Conservation (phyloP, 2,888 invertebrate species). For the Andrena minutula region DNA sequence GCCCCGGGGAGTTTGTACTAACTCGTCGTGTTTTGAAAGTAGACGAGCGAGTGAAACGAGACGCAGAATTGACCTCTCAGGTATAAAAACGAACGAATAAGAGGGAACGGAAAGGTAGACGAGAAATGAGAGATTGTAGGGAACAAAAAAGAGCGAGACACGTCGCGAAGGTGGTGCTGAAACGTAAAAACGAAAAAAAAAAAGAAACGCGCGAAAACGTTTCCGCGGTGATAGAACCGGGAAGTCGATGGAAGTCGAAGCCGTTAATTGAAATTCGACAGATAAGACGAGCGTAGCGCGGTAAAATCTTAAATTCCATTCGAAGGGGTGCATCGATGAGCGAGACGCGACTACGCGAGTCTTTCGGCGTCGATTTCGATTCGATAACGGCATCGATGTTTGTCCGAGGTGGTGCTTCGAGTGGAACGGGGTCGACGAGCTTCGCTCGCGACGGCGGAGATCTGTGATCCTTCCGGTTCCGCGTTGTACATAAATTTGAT, state of each 20-base stretch:
- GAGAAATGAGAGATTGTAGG: not conserved
- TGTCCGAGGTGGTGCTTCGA: conserved; percentile 39
- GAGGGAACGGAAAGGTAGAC: not conserved
- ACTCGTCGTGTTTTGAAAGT: conserved; percentile 69
- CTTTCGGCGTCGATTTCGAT: conserved; percentile 22
- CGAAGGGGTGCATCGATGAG: conserved; percentile 48
- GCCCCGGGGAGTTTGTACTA: conserved; percentile 72
- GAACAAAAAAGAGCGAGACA: not conserved
- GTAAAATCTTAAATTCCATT: conserved; percentile 16
- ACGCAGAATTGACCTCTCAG: conserved; percentile 27
- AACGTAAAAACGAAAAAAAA: not conserved
- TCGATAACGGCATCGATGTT: not conserved
- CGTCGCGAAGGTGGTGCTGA: conserved; percentile 63
- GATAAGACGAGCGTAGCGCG: conserved; percentile 38
- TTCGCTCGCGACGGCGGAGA: not conserved
- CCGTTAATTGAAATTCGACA: conserved; percentile 27
- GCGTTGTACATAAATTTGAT: conserved; percentile 46
- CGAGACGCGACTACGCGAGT: conserved; percentile 58
- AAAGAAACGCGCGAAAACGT: not conserved
- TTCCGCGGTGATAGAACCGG: conserved; percentile 4
- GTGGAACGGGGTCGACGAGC: conserved; percentile 1
- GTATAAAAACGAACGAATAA: conserved; percentile 9
- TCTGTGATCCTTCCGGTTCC: conserved; percentile 20
- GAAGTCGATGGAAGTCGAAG: conserved; percentile 33
- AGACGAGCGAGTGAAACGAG: conserved; percentile 76